Percentiles rank a stretch among this genome's conserved stretches.
These are phyloP conservation scores for Chrysaora quinquecirrha DNA, from an alignment of 30 jellyfish, hydroid and myxozoan genomes.

Conservation along the genomic window DNA sequence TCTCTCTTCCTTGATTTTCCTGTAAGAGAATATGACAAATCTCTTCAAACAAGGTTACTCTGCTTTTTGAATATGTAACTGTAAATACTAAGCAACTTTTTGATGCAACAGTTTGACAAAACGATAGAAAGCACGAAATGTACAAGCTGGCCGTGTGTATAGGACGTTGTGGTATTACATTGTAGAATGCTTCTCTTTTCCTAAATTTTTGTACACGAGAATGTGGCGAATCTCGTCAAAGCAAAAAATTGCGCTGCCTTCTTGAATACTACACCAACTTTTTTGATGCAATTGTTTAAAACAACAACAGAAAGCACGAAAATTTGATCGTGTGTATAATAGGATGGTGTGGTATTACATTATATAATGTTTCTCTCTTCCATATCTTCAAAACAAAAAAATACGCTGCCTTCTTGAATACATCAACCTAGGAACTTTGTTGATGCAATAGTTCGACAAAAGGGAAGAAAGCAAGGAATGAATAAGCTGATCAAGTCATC, in stretches of 20 bases:
- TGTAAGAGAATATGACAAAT: background rate
- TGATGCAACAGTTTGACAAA: too few species aligned
- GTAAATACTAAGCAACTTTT: too few species aligned
- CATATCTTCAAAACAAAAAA: conserved; percentile 17
- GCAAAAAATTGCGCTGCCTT: too few species aligned
- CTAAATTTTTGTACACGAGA: conserved; percentile 21
- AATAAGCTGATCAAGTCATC: background rate
- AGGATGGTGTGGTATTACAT: conserved; percentile 71
- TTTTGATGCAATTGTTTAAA: too few species aligned
- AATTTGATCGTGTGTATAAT: conserved; percentile 15
- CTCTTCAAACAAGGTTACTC: too few species aligned
- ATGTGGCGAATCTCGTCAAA: background rate
- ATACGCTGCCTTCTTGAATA: too few species aligned
- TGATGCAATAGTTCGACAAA: too few species aligned
- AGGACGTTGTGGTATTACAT: conserved; percentile 71
- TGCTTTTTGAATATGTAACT: too few species aligned
- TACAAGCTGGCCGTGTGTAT: conserved; percentile 19
- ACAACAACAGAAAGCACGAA: background rate
- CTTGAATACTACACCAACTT: too few species aligned
- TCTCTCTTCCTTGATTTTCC: conserved; percentile 59
- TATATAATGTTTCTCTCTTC: conserved; percentile 44
- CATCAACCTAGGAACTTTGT: too few species aligned
- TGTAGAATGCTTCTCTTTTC: conserved; percentile 47
- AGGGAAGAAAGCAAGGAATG: background rate
- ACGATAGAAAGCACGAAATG: background rate